Base-by-base conservation (phyloP, 2,888 invertebrate species). In the Incurvaria masculella region DNA sequence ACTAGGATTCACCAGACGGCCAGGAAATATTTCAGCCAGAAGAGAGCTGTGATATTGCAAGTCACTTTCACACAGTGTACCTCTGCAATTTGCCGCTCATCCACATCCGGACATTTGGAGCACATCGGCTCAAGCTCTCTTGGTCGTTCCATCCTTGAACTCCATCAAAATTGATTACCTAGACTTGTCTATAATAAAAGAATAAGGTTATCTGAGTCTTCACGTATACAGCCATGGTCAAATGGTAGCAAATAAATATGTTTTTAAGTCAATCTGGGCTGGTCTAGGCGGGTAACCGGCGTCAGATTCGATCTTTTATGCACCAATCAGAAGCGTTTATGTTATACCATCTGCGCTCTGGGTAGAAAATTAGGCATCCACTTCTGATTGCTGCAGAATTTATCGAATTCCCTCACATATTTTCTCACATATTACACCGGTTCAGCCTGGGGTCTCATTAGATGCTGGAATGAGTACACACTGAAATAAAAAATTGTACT, bases 31-130 rank as follows among this genome's bases (percentile, higher is more conserved):
- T 74, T 51, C 61, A 60, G 11, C 68, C 76, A 0, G 65, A 68
- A 0, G 76, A 76, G 42, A 66, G 70, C 51, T 75, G 69, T 48
- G 72, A 76, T 52, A 69, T 78, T n/a, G 6, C 73, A 19, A 62
- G 68, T 0, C 76, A 78, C 52, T 78, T 78, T 57, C 76, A 76
- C 54, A 61, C 68, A 0, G 51, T 64, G 10, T 78, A 76, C 53
- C 38, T 76, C n/a, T 60, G 53, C n/a, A 74, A 78, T 54, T 48
- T 76, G 51, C 71, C 78, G 1, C 60, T 78, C 0, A 59, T 78
- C n/a, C 76, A 78, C 44, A 63, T 75, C 2, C 51, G 67, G 2
- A 66, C 68, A 1, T 75, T 72, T 57, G 69, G 71, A n/a, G 61
- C 59, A 0, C 56, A 65, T 45, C 57, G 64, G n/a, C 56, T 76